phyloP scores from a whole-genome alignment of 2,113 vertebrate species.

The Crocuta crocuta region DNA sequence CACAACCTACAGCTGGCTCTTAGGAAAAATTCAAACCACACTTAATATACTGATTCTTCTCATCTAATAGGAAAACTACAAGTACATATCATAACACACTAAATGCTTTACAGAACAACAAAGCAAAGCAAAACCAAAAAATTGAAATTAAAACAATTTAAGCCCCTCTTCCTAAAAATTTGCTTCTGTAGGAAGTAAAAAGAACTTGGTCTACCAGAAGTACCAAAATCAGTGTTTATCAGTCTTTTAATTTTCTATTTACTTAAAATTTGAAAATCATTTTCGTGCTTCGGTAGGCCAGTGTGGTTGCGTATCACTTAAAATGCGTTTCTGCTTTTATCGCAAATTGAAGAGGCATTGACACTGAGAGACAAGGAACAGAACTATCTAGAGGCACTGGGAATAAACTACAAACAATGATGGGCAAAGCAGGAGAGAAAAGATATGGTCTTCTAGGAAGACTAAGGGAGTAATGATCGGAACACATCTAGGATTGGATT shows the following conservation, averaged over 20 bases:
- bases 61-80: not conserved
- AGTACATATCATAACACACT: not conserved
- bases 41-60: constrained; percentile 6
- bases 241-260: not conserved
- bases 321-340: not conserved
- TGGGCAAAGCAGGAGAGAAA: not conserved
- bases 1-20: not conserved
- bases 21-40: constrained; percentile 10
- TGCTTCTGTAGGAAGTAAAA: not conserved
- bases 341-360: not conserved
- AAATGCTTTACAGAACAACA: not conserved
- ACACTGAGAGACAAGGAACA: not conserved
- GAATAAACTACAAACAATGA: not conserved
- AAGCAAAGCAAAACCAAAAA: not conserved
- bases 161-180: not conserved
- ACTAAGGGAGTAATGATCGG: not conserved
- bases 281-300: not conserved
- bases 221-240: not conserved
- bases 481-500: not conserved
- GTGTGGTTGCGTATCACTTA: not conserved
- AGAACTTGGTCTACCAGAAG: not conserved
- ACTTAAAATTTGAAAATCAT: constrained; percentile 9
- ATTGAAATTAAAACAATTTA: not conserved
- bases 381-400: not conserved
- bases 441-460: not conserved